These are phyloP conservation scores for Poecilia picta DNA, from an alignment of 2,797 vertebrate genomes.

Conservation along the genomic window DNA sequence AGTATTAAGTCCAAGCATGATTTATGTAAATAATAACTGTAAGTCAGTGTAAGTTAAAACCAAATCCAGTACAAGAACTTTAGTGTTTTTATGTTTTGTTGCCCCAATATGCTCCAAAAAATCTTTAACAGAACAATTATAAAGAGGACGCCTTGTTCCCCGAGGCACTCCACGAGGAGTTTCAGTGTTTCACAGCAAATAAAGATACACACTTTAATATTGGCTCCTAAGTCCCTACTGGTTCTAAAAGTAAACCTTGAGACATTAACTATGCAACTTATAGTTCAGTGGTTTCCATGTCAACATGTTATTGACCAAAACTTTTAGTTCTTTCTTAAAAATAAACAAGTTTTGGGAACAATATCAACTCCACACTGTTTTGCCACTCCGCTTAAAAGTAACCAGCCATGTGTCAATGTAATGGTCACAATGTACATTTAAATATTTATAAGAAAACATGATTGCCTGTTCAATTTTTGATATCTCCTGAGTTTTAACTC, in stretches of 20 bases:
- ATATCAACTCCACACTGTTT: neutral
- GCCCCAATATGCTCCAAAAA: neutral
- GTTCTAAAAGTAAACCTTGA: neutral
- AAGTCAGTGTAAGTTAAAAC: neutral
- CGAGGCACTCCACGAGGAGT: neutral
- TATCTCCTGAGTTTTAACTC: neutral
- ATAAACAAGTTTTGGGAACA: neutral
- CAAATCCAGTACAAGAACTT: neutral
- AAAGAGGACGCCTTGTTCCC: neutral
- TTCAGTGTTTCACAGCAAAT: neutral
- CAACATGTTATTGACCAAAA: neutral
- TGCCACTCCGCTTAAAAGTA: neutral
- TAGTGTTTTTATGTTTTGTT: neutral
- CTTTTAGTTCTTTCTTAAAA: neutral
- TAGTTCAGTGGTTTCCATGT: neutral
- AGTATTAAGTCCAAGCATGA: neutral
- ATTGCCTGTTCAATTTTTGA: neutral
- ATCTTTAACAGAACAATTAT: neutral
- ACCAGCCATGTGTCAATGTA: neutral
- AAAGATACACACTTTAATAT: neutral
- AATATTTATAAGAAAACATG: neutral
- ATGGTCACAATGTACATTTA: neutral
- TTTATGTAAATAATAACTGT: neutral
- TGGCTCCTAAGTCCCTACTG: neutral
- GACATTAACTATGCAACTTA: neutral